These are phyloP conservation scores for Leptosomus discolor DNA, from an alignment of 2,113 vertebrate species.

Conservation along the genomic window DNA sequence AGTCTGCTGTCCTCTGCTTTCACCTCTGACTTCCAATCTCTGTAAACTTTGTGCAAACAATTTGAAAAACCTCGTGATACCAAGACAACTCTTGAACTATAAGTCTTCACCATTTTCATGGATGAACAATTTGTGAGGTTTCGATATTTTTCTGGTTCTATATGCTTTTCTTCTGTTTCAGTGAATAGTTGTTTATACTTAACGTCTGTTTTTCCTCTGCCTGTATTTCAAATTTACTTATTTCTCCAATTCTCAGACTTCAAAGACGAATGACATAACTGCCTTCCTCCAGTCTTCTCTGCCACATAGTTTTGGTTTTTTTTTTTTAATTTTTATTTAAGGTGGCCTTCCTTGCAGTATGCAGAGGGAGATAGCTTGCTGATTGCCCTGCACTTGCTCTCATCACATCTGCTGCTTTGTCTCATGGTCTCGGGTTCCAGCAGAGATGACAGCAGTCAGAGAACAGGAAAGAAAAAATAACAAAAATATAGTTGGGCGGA, in stretches of 20 bases:
- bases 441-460: background rate
- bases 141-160: background rate
- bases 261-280: background rate
- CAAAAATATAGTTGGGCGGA: background rate
- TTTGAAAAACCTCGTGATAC: background rate
- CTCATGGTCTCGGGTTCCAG: background rate
- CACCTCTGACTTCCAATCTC: background rate
- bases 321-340: background rate
- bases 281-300: background rate
- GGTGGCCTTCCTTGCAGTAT: background rate
- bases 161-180: background rate
- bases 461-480: background rate
- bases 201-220: background rate
- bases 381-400: background rate
- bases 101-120: background rate
- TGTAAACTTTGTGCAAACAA: background rate
- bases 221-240: background rate
- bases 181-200: background rate
- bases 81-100: background rate
- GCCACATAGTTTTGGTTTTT: too few species aligned
- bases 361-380: background rate
- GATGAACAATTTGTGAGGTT: background rate
- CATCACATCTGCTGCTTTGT: background rate
- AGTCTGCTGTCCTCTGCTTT: background rate
- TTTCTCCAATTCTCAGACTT: background rate